Evolutionary conservation across 2,797 vertebrate genomes (phyloP).

Genomic region (Meda fulgida): DNA sequence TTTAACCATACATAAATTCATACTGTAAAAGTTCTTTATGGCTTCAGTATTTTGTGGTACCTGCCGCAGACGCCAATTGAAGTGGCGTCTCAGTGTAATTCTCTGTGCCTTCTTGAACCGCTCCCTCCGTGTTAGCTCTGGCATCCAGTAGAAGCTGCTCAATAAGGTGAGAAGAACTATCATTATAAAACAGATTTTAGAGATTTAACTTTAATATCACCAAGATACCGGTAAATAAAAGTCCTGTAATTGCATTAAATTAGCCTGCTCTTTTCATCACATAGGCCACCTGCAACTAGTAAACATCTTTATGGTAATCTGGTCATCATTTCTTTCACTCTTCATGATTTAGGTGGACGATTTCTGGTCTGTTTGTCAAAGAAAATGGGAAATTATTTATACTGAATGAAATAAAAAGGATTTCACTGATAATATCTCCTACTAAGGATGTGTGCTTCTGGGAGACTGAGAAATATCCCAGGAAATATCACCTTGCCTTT

Average conservation of each 20-base stretch:
- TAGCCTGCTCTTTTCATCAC: background rate
- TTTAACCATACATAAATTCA: background rate
- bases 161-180: constrained; percentile 12
- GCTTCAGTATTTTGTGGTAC: constrained; percentile 60
- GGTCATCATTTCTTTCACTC: constrained; percentile 25
- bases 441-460: constrained; percentile 24
- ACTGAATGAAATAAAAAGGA: constrained; percentile 29
- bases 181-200: background rate
- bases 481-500: constrained; percentile 47
- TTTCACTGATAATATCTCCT: constrained; percentile 17
- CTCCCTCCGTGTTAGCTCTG: constrained; percentile 79
- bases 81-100: constrained; percentile 85
- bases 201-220: constrained; percentile 16
- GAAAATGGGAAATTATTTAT: constrained; percentile 20
- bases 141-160: constrained; percentile 81
- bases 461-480: constrained; percentile 32
- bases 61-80: constrained; percentile 83
- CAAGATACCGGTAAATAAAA: constrained; percentile 14
- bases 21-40: background rate
- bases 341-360: constrained; percentile 7
- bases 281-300: constrained; percentile 1
- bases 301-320: constrained; percentile 44
- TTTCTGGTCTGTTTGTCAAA: constrained; percentile 13
- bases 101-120: constrained; percentile 78
- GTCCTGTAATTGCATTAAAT: constrained; percentile 11